phyloP scores from a whole-genome alignment of 2,888 invertebrate genomes.

The Spodoptera exigua region DNA sequence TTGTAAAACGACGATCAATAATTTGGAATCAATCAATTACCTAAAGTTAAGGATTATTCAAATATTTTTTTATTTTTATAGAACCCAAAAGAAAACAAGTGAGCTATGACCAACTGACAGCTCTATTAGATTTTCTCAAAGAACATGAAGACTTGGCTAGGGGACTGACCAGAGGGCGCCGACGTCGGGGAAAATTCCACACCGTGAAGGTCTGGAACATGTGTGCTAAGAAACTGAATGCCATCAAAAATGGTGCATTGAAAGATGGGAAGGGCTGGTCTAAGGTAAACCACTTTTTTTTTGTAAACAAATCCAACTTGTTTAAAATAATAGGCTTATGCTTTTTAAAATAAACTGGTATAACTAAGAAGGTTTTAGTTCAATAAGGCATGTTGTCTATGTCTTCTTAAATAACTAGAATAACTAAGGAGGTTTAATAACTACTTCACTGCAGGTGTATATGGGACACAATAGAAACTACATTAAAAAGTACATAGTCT shows the following conservation, averaged over 20 bases:
- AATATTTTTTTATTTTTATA: constrained; percentile 32
- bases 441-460: too few relatives aligned
- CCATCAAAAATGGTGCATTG: constrained; percentile 64
- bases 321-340: too few relatives aligned
- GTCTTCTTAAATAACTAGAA: background rate
- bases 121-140: constrained; percentile 71
- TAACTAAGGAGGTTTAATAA: background rate
- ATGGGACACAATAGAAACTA: too few relatives aligned
- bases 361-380: too few relatives aligned
- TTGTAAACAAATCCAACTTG: too few relatives aligned
- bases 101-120: constrained; percentile 67
- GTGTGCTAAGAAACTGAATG: constrained; percentile 73
- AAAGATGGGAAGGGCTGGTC: constrained; percentile 81
- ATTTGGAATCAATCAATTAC: background rate
- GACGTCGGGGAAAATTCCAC: constrained; percentile 70
- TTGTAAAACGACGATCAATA: background rate
- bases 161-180: constrained; percentile 68
- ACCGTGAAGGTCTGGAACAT: constrained; percentile 72
- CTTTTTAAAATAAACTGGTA: too few relatives aligned
- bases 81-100: constrained; percentile 69
- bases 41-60: background rate
- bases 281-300: constrained; percentile 63
- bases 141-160: constrained; percentile 72
- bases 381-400: too few relatives aligned
- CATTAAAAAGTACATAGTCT: too few relatives aligned